These are phyloP conservation scores for Clytia hemisphaerica DNA, from an alignment of 30 jellyfish, hydroid and myxozoan genomes.

Conservation along the genomic window DNA sequence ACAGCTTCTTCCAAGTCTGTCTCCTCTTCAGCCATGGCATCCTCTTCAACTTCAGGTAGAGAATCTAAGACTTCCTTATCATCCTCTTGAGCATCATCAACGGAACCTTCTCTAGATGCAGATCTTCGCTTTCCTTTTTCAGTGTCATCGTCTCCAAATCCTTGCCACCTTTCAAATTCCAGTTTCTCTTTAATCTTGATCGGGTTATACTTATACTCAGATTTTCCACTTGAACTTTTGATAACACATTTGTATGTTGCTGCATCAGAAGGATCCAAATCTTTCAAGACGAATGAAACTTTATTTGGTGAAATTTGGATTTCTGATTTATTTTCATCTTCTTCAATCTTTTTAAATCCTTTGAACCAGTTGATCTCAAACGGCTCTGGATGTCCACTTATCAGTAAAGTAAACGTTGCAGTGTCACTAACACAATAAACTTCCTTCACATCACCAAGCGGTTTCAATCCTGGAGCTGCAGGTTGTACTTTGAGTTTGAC, in stretches of 20 bases:
- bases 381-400: conserved; percentile 23
- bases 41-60: no score
- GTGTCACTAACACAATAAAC: conserved; percentile 42
- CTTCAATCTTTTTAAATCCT: conserved; percentile 45
- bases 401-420: conserved; percentile 37
- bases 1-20: no score
- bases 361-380: conserved; percentile 61
- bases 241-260: conserved; percentile 74
- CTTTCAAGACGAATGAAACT: conserved; percentile 30
- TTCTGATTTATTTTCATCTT: conserved; percentile 26
- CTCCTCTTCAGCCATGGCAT: no score
- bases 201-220: conserved; percentile 41
- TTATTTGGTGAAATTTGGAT: conserved; percentile 30
- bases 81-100: no score
- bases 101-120: no score
- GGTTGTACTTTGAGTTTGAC: conserved; percentile 13
- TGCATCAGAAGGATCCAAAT: conserved; percentile 51
- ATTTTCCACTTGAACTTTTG: conserved; percentile 57
- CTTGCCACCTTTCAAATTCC: no score
- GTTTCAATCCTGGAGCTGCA: conserved; percentile 12
- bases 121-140: no score
- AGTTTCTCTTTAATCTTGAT: no score
- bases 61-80: no score
- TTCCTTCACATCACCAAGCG: conserved; percentile 6
- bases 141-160: no score